These are phyloP conservation scores for Stenopsyche tienmushanensis DNA, from an alignment of 1,140 invertebrate species.

Conservation along the genomic window DNA sequence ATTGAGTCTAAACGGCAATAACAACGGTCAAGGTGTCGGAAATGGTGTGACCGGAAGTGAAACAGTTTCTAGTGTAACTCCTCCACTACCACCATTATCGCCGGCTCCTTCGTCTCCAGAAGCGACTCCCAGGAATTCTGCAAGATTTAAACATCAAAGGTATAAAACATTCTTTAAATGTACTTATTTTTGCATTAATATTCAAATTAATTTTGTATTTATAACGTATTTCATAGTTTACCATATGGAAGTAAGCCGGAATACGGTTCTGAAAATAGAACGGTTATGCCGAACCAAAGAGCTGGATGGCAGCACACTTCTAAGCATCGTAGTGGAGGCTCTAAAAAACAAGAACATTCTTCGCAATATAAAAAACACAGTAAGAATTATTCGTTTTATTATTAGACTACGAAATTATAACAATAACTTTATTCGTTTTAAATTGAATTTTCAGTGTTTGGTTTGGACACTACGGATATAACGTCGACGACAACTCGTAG, in stretches of 20 bases:
- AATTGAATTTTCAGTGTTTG: slow-evolving; percentile 60
- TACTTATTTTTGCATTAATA: neutral
- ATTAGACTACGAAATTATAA: neutral
- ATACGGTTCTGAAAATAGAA: slow-evolving; percentile 48
- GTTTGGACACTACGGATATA: slow-evolving; percentile 71
- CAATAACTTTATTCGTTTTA: neutral
- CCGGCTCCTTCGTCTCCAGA: slow-evolving; percentile 59
- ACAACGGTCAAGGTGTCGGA: slow-evolving; percentile 45
- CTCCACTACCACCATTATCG: slow-evolving; percentile 73
- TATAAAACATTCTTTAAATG: slow-evolving; percentile 35
- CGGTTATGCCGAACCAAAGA: slow-evolving; percentile 41
- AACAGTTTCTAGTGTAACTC: slow-evolving; percentile 71
- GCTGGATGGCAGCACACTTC: slow-evolving; percentile 47
- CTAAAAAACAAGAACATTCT: slow-evolving; percentile 51
- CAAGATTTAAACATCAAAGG: slow-evolving; percentile 54
- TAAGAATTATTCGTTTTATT: slow-evolving; percentile 40
- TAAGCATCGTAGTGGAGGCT: slow-evolving; percentile 52
- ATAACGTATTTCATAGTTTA: slow-evolving; percentile 47
- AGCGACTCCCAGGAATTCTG: slow-evolving; percentile 52
- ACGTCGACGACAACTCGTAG: slow-evolving; percentile 74
- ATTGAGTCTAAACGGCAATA: slow-evolving; percentile 47
- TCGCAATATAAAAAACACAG: slow-evolving; percentile 53
- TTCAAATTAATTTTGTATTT: slow-evolving; percentile 14
- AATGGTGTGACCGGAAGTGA: slow-evolving; percentile 61
- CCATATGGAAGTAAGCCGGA: slow-evolving; percentile 61